Conservation (phyloP, 2,113 vertebrate genomes). For the Notiomystis cincta region DNA sequence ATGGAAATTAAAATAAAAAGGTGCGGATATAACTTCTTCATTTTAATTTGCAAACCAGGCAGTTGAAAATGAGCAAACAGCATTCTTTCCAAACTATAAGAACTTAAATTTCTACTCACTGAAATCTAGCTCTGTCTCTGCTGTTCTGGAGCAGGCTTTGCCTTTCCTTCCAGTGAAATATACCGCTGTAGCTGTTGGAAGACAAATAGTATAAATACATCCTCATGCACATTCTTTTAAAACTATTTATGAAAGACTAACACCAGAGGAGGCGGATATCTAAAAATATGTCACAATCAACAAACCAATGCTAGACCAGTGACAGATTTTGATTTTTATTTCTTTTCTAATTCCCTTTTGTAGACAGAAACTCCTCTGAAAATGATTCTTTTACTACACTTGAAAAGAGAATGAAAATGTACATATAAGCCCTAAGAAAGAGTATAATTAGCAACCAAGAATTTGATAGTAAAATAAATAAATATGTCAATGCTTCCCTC, state of each 20-base stretch:
- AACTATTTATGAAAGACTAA: not conserved
- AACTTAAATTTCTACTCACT: not conserved
- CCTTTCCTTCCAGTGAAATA: not conserved
- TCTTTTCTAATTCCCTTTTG: not conserved
- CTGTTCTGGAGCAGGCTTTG: not conserved
- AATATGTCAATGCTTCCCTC: not conserved
- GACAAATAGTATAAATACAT: not conserved
- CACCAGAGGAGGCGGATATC: not conserved
- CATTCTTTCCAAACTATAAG: not conserved
- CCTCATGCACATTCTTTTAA: not conserved
- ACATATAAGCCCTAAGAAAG: not conserved
- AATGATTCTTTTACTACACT: not conserved
- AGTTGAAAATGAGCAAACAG: not conserved
- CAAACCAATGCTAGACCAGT: not conserved
- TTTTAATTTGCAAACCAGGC: not conserved
- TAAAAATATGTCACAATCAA: not conserved
- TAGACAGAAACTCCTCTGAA: not conserved
- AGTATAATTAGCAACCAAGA: not conserved
- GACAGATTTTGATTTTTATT: not conserved
- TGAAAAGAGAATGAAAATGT: not conserved
- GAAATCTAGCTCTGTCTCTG: not conserved
- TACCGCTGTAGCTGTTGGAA: not conserved
- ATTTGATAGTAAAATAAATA: not conserved
- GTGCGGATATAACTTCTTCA: not conserved
- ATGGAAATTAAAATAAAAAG: not conserved